Evolutionary conservation across 2,888 invertebrate genomes (phyloP).

Genomic region (Patella depressa): DNA sequence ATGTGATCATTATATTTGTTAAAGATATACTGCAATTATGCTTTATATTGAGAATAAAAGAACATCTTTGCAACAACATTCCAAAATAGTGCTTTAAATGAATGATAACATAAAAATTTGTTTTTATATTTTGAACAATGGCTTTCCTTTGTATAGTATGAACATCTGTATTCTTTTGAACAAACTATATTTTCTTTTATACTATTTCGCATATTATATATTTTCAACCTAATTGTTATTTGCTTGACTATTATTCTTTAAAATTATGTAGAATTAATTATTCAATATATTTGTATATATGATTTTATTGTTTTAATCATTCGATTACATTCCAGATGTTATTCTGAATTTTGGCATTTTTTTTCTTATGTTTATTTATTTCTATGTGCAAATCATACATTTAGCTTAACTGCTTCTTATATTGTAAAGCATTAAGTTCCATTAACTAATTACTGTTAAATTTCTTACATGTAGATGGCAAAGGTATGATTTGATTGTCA

Average conservation of each 20-base stretch:
- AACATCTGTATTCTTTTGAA: not conserved
- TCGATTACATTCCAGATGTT: conserved; percentile 9
- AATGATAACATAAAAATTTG: too few species aligned
- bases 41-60: too few species aligned
- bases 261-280: too few species aligned
- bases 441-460: too few species aligned
- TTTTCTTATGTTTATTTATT: conserved; percentile 10
- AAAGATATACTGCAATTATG: too few species aligned
- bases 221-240: conserved; percentile 9
- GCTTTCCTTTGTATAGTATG: not conserved
- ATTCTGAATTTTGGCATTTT: conserved; percentile 9
- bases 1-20: too few species aligned
- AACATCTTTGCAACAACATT: not conserved
- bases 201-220: not conserved
- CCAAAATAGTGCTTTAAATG: not conserved
- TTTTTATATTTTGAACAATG: too few species aligned
- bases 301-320: not conserved
- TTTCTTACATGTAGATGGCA: too few species aligned
- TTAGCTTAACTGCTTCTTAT: not conserved
- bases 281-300: too few species aligned
- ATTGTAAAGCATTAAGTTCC: too few species aligned
- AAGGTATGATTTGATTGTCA: too few species aligned
- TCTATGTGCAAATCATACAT: not conserved
- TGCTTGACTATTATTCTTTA: conserved; percentile 16
- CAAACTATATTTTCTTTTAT: conserved; percentile 8